Base-by-base conservation (phyloP, 2,113 vertebrate species). In the Holacanthus passer region DNA sequence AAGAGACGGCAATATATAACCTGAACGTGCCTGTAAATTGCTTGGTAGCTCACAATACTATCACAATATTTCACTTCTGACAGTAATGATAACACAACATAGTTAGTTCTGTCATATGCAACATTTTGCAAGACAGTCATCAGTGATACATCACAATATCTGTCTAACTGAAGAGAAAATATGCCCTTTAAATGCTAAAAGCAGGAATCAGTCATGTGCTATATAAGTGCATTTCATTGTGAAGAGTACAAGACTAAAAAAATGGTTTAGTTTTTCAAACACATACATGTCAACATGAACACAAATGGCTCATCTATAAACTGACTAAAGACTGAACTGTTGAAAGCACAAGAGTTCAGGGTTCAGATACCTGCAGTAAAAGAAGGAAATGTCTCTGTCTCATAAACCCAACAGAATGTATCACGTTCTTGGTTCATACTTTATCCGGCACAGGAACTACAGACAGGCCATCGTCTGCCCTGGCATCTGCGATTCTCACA, bases 1-100 rank as follows among this genome's bases (percentile, higher is more conserved):
- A 94, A 91, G 93, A 72, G 2, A 68, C 22, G 22, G 4, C 1
- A 45, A 27, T 24, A 19, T 64, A 4, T 43, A 22, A 20, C 47
- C 13, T 24, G 29, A 50, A 7, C 55, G 7, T 52, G 14, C 19
- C 2, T 20, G n/a, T 19, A 5, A 32, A 55, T 63, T 50, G 0
- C 3, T 4, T 3, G 12, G n/a, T n/a, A n/a, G n/a, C n/a, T n/a
- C n/a, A n/a, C n/a, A n/a, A n/a, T n/a, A n/a, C 8, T 8, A n/a
- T n/a, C n/a, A n/a, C n/a, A n/a, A n/a, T n/a, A n/a, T 37, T 8
- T 37, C 35, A 37, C 35, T 37, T 37, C 35, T 4, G 5, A 8
- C 39, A 71, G 20, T 43, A 55, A 32, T 22, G 20, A 37, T 50
- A 27, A 70, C 39, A 37, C 35, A 2, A 29, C 45, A 22, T n/a